Base-by-base conservation (phyloP, 2,113 vertebrate genomes). In the Protomyctophum bolini region DNA sequence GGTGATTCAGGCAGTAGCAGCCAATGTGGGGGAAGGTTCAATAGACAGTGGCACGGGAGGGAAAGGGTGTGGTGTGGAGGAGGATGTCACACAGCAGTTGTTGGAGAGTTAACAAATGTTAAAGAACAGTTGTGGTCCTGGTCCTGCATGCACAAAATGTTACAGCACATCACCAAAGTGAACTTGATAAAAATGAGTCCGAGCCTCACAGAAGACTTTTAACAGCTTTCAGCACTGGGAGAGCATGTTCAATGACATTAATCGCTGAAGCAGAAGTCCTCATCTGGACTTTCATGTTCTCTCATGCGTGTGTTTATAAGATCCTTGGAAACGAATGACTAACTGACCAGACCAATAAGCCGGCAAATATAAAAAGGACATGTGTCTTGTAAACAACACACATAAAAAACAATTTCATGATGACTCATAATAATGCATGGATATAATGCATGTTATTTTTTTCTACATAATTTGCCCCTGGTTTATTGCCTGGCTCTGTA, bases 261-360 rank as follows among this genome's bases (percentile, higher is more conserved):
- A 72, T 62, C 67, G 63, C 73, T 66, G 73, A 75, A 46, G 58
- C 41, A 62, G 58, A 64, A 50, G 10, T 75, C 68, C 72, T 73
- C 73, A 70, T 71, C 55, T 85, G 68, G 48, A 68, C 61, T 83
- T 80, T 80, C 62, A 45, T 21, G 66, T 56, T 50, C 21, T 58
- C 50, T 57, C 15, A 54, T 67, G 64, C 54, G 55, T 7, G 11
- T 14, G 8, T 76, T 85, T 64, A 75, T 29, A 41, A 0, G 58
- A 76, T 62, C 55, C 14, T 49, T 74, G 11, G 11, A 78, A 41
- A 55, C 52, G 62, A 64, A 62, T 11, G 33, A 55, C 66, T 21
- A 69, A 59, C 11, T 62, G 61, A 49, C 72, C 46, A 2, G n/a
- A 11, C 12, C 41, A 52, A 12, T 63, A 50, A 61, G 11, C 8